phyloP scores from a whole-genome alignment of 2,113 vertebrate genomes.

The Empidonax traillii region DNA sequence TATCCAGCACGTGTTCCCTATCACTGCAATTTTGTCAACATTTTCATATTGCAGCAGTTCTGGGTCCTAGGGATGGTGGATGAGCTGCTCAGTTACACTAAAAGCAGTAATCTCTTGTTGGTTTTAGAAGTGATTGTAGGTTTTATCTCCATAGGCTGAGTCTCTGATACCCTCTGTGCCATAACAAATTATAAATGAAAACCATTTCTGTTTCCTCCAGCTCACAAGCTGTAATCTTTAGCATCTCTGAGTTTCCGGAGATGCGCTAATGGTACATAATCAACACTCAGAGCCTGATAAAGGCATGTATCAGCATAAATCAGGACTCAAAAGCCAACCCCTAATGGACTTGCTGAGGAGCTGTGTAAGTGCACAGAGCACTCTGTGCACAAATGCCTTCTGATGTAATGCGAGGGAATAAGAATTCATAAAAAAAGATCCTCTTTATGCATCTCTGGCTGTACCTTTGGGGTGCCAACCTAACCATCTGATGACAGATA shows the following conservation, averaged over 20 bases:
- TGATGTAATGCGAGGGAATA: not conserved
- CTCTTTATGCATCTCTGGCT: not conserved
- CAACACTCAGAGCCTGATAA: not conserved
- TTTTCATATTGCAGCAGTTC: not conserved
- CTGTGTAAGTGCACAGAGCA: not conserved
- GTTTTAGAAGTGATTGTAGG: not conserved
- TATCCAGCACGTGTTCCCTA: not conserved
- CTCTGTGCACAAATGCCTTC: not conserved
- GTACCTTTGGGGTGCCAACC: not conserved
- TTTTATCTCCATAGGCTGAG: not conserved
- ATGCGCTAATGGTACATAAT: not conserved
- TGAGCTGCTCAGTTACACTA: not conserved
- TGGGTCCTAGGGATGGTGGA: not conserved
- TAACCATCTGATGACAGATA: not conserved
- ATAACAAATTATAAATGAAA: not conserved
- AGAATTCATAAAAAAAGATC: not conserved
- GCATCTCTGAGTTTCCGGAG: not conserved
- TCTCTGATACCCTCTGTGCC: not conserved
- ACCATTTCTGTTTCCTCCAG: not conserved
- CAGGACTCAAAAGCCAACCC: not conserved
- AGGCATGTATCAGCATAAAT: slow-evolving; percentile 13
- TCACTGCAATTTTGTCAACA: not conserved
- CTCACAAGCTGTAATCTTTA: not conserved
- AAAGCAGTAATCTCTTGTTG: not conserved
- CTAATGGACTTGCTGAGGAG: not conserved